Conservation (phyloP, 2,888 invertebrate genomes). For the Tuberolachnus salignus region DNA sequence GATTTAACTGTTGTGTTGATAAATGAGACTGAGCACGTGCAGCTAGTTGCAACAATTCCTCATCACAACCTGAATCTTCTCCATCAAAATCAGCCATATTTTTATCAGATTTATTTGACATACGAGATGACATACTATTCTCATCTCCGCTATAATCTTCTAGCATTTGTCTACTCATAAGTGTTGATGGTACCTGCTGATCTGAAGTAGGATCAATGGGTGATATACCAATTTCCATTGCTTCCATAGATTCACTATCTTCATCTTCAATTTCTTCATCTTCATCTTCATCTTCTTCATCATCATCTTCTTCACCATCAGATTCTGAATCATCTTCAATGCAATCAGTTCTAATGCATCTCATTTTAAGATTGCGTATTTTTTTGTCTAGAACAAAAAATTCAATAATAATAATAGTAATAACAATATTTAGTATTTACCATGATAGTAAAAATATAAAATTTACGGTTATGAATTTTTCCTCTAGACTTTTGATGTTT, state of each 20-base stretch:
- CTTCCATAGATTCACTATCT: constrained; percentile 58
- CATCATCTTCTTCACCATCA: constrained; percentile 59
- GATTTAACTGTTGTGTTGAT: constrained; percentile 61
- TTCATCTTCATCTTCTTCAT: constrained; percentile 57
- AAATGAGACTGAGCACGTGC: constrained; percentile 66
- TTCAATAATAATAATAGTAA: background rate
- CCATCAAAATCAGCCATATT: constrained; percentile 95
- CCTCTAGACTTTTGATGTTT: constrained; percentile 46
- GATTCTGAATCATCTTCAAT: constrained; percentile 61
- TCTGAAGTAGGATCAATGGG: constrained; percentile 46
- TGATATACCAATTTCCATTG: constrained; percentile 53
- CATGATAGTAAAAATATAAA: background rate
- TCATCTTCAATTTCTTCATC: constrained; percentile 59
- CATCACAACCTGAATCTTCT: constrained; percentile 85
- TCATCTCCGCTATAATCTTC: constrained; percentile 67
- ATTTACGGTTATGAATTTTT: constrained; percentile 49
- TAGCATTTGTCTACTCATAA: constrained; percentile 64
- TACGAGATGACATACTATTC: constrained; percentile 86
- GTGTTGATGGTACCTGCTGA: constrained; percentile 52
- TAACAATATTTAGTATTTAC: background rate
- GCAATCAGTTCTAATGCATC: constrained; percentile 47
- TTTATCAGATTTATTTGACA: constrained; percentile 91
- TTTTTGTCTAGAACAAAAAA: constrained; percentile 44
- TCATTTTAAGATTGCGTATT: constrained; percentile 50
- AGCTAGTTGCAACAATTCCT: constrained; percentile 69